These are phyloP conservation scores for Peromyscus aztecus DNA, from an alignment of 2,797 vertebrate species.

Conservation along the genomic window DNA sequence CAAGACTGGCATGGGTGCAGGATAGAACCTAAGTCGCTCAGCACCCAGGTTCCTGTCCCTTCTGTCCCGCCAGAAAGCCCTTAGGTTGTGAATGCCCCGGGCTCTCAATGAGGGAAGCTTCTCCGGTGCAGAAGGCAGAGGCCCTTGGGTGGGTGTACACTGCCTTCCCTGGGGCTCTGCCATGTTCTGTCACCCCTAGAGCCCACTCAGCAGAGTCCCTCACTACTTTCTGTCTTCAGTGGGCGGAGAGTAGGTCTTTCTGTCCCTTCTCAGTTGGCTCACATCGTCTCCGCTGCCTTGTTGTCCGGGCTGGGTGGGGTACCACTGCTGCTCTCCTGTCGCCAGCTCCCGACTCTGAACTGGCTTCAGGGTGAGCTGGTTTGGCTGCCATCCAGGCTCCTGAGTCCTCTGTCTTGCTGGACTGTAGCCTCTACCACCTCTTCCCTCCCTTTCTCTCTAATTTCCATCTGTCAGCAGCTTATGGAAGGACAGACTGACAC, in stretches of 20 bases:
- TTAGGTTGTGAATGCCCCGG: not conserved
- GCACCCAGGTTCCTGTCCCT: not conserved
- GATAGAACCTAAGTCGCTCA: accelerated
- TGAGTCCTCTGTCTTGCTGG: not conserved
- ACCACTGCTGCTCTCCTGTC: accelerated
- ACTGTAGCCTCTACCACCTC: not conserved
- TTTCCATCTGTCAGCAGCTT: conserved; percentile 73
- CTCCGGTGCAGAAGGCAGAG: not conserved
- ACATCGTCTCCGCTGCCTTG: not conserved
- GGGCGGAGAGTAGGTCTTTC: not conserved
- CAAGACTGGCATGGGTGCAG: not conserved
- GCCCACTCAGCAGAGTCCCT: not conserved
- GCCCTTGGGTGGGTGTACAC: not conserved
- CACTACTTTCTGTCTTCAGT: accelerated
- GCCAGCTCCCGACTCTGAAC: not conserved
- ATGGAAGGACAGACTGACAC: conserved; percentile 66
- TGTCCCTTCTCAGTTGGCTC: not conserved
- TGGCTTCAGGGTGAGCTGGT: conserved; percentile 4
- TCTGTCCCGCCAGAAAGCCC: not conserved
- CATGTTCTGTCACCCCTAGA: accelerated
- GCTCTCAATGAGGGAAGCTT: not conserved
- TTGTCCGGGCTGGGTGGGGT: not conserved
- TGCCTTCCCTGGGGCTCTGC: not conserved
- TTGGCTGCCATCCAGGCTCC: conserved; percentile 53
- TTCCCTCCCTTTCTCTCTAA: not conserved